Evolutionary conservation across 2,797 vertebrate genomes (phyloP).

Genomic region (Yasuhikotakia modesta): DNA sequence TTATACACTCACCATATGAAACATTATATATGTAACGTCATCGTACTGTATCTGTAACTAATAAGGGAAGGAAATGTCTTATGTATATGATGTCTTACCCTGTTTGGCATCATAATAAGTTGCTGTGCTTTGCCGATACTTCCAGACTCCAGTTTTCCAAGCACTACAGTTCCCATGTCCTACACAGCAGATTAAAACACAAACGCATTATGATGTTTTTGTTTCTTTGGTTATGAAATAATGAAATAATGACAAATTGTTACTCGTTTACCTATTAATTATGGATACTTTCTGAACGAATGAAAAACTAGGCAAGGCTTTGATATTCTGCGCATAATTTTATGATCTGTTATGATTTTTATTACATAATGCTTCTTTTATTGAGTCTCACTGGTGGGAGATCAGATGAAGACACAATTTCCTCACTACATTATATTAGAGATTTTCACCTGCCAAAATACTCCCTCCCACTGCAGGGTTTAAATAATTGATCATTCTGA

Average conservation of each 20-base stretch:
- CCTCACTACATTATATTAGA: background rate
- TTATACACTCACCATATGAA: too few relatives aligned
- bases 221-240: background rate
- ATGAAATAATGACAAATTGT: background rate
- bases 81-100: constrained; percentile 85
- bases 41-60: too few relatives aligned
- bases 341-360: background rate
- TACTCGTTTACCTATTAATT: too few relatives aligned
- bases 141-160: constrained; percentile 97
- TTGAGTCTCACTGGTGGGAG: background rate
- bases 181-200: constrained; percentile 61
- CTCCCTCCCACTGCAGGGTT: background rate
- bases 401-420: background rate
- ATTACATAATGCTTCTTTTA: background rate
- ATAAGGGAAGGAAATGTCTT: too few relatives aligned
- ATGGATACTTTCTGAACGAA: too few relatives aligned
- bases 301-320: constrained; percentile 18
- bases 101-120: constrained; percentile 99
- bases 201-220: background rate
- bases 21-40: too few relatives aligned
- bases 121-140: constrained; percentile 96
- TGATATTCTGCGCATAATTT: constrained; percentile 27
- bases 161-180: constrained; percentile 98
- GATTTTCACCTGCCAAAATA: background rate
- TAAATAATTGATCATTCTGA: constrained; percentile 3